phyloP scores from a whole-genome alignment of 2,113 vertebrate genomes.

The Penelope pileata region DNA sequence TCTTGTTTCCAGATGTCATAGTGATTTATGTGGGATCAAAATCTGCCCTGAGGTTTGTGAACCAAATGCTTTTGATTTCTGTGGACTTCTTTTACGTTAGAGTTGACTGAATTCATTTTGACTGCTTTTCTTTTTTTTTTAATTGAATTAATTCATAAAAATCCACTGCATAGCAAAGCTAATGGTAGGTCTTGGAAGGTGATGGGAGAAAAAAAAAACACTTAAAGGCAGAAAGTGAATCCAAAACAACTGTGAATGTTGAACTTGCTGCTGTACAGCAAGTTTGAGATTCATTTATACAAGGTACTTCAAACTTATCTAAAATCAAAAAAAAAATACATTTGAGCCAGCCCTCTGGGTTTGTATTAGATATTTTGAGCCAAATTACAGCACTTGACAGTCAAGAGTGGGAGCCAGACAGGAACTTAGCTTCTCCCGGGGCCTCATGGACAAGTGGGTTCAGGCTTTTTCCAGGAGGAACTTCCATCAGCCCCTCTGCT shows the following conservation, averaged over 20 bases:
- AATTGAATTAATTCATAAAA: neutral
- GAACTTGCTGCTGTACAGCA: neutral
- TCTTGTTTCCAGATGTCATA: neutral
- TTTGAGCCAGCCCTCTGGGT: neutral
- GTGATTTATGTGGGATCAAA: neutral
- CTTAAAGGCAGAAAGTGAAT: neutral
- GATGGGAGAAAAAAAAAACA: neutral
- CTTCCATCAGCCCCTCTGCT: neutral
- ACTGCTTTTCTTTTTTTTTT: neutral
- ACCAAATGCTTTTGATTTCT: slow-evolving; percentile 5
- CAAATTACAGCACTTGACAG: neutral
- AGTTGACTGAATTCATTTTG: neutral
- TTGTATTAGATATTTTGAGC: neutral
- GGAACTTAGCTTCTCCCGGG: neutral
- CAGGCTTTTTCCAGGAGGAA: neutral
- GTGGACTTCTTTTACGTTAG: neutral
- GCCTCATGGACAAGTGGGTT: neutral
- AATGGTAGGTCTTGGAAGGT: neutral
- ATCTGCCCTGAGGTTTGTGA: neutral
- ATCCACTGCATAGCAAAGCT: neutral
- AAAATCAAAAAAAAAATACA: rapidly evolving
- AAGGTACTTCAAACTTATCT: neutral
- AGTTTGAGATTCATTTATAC: neutral
- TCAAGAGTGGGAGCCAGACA: neutral
- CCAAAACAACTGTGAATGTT: neutral